Conservation (phyloP, 2,888 invertebrate species). For the Hypomecis atomaria region DNA sequence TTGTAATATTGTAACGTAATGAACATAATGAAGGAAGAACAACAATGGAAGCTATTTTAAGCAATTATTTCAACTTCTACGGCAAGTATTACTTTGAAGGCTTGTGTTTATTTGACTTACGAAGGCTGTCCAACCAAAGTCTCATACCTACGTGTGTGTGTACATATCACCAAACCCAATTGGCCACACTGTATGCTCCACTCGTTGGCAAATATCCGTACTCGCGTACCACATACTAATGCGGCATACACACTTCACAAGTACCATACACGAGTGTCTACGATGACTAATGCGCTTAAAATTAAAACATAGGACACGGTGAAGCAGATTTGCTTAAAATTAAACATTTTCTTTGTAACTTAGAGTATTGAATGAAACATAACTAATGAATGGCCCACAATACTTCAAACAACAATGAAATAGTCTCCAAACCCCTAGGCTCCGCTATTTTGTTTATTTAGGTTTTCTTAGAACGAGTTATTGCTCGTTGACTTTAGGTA, state of each 20-base stretch:
- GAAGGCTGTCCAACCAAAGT: too few species aligned
- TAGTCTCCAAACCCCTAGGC: too few species aligned
- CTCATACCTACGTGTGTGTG: background rate
- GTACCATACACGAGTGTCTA: slow-evolving; percentile 28
- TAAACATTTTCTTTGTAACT: background rate
- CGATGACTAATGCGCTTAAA: slow-evolving; percentile 38
- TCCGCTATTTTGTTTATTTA: background rate
- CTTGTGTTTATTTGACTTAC: too few species aligned
- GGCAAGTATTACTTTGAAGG: too few species aligned
- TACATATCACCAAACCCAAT: slow-evolving; percentile 9
- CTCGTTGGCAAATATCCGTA: slow-evolving; percentile 36
- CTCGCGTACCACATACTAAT: slow-evolving; percentile 35
- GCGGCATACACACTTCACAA: slow-evolving; percentile 20
- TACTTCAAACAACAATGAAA: too few species aligned
- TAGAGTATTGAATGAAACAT: background rate
- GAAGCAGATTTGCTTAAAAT: slow-evolving; percentile 25
- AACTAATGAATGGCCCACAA: too few species aligned
- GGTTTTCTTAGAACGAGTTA: background rate
- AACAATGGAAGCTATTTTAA: too few species aligned
- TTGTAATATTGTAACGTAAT: too few species aligned
- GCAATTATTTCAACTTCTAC: too few species aligned
- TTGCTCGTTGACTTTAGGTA: background rate
- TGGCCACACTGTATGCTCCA: slow-evolving; percentile 20
- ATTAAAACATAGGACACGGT: slow-evolving; percentile 28
- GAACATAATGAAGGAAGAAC: too few species aligned